Conservation (phyloP, 1,140 invertebrate species). For the Saxidomus purpurata region DNA sequence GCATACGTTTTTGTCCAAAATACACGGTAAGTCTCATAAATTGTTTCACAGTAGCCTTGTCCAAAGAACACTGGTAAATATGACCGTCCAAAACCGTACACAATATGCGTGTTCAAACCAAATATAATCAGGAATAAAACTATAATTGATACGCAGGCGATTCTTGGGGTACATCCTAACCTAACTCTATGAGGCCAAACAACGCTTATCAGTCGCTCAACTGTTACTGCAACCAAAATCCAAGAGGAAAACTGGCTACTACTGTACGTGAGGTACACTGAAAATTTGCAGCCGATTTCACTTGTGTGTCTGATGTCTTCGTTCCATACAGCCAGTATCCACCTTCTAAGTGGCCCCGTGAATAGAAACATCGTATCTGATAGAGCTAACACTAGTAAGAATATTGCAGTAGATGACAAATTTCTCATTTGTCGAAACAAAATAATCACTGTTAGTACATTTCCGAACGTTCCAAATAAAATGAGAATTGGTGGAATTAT, state of each 20-base stretch:
- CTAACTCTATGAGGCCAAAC: slow-evolving; percentile 71
- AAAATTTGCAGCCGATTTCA: slow-evolving; percentile 69
- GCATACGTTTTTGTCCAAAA: slow-evolving; percentile 10
- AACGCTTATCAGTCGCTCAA: slow-evolving; percentile 73
- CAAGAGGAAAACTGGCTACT: slow-evolving; percentile 72
- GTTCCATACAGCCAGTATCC: slow-evolving; percentile 64
- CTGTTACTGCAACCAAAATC: slow-evolving; percentile 75
- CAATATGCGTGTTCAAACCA: slow-evolving; percentile 36
- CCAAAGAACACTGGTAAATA: neutral
- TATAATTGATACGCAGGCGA: neutral
- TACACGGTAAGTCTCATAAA: neutral
- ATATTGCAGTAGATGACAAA: slow-evolving; percentile 64
- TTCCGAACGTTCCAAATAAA: slow-evolving; percentile 69
- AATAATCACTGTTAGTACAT: slow-evolving; percentile 70
- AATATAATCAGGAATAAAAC: neutral
- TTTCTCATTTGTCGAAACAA: slow-evolving; percentile 41
- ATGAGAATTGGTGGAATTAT: slow-evolving; percentile 66
- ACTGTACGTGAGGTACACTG: slow-evolving; percentile 68
- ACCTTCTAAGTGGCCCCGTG: slow-evolving; percentile 70
- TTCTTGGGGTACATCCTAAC: slow-evolving; percentile 56
- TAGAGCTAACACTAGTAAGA: slow-evolving; percentile 67
- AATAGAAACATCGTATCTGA: slow-evolving; percentile 71
- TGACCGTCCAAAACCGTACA: slow-evolving; percentile 22
- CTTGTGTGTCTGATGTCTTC: slow-evolving; percentile 68
- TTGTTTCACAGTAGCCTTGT: neutral